Conservation (phyloP, 2,888 invertebrate species). For the Caenorhabditis virilis region DNA sequence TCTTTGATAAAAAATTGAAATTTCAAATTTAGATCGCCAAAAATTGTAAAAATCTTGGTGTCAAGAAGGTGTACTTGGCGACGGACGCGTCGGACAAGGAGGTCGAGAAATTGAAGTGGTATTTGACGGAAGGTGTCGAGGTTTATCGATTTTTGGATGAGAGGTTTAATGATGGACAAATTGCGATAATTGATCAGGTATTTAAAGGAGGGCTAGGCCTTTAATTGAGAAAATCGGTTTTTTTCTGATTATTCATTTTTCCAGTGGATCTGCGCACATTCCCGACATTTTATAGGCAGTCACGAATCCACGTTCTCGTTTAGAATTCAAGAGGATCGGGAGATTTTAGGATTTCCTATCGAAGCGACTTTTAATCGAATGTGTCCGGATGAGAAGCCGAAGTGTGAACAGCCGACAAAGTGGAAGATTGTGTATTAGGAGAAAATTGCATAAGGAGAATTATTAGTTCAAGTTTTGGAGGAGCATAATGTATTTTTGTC, state of each 20-base stretch:
- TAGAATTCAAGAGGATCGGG: constrained; percentile 94
- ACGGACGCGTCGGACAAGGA: constrained; percentile 68
- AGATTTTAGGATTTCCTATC: constrained; percentile 85
- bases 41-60: constrained; percentile 28
- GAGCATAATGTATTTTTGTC: no score
- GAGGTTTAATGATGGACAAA: constrained; percentile 54
- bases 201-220: neutral
- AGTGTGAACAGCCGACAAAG: constrained; percentile 79
- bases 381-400: constrained; percentile 73
- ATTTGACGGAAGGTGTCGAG: constrained; percentile 67
- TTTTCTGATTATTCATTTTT: constrained; percentile 8
- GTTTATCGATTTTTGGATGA: constrained; percentile 34
- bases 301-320: constrained; percentile 93
- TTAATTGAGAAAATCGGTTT: neutral
- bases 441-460: no score
- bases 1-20: neutral
- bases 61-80: constrained; percentile 53
- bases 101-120: constrained; percentile 70
- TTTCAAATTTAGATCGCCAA: constrained; percentile 31
- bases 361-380: constrained; percentile 85
- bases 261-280: constrained; percentile 90
- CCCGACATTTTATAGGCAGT: constrained; percentile 80
- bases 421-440: constrained; percentile 74
- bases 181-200: constrained; percentile 65
- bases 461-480: no score